Conservation (phyloP, 2,113 vertebrate species). For the Cochlearius cochlearius region DNA sequence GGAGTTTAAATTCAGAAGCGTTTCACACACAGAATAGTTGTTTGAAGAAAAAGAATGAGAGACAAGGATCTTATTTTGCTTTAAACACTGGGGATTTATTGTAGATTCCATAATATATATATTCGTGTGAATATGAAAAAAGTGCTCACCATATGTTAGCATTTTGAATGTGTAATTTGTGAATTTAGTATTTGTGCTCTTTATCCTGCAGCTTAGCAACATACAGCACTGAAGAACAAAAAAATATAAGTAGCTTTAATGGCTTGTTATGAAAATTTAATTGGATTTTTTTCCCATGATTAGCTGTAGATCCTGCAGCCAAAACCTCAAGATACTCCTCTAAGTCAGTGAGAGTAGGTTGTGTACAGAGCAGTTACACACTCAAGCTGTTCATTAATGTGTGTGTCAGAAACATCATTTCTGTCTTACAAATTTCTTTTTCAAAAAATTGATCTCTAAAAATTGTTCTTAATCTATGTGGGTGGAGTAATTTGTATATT, state of each 20-base stretch:
- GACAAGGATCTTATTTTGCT: not conserved
- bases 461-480: not conserved
- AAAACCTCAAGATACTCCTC: not conserved
- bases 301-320: not conserved
- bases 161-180: constrained; percentile 4
- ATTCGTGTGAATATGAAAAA: not conserved
- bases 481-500: not conserved
- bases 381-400: not conserved
- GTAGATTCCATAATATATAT: not conserved
- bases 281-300: not conserved
- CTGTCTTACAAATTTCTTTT: not conserved
- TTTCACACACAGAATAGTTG: not conserved
- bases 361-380: not conserved
- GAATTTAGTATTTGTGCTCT: not conserved
- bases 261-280: not conserved
- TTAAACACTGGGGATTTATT: not conserved
- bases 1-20: not conserved
- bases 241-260: not conserved
- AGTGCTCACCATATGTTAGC: not conserved
- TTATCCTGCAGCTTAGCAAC: not conserved
- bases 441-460: not conserved
- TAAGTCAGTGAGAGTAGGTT: not conserved
- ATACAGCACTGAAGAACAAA: not conserved
- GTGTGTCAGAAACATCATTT: not conserved
- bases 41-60: not conserved